Conservation (phyloP, 2,888 invertebrate species). For the Spicauda simplicius region DNA sequence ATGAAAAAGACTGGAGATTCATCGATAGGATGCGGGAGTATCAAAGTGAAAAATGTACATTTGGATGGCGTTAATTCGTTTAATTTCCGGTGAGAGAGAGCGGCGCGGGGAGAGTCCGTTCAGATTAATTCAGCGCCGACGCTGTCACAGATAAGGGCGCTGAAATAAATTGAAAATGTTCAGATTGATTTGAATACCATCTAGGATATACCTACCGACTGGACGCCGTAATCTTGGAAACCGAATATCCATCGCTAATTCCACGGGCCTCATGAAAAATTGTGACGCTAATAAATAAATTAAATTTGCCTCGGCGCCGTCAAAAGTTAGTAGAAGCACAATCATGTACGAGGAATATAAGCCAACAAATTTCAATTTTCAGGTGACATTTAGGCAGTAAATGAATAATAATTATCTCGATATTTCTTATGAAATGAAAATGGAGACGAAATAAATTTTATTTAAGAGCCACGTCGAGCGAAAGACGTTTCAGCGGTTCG, state of each 20-base stretch:
- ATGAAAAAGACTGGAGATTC: conserved; percentile 81
- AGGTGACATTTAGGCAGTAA: conserved; percentile 46
- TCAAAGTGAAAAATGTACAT: conserved; percentile 85
- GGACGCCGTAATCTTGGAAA: conserved; percentile 46
- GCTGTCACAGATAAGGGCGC: conserved; percentile 83
- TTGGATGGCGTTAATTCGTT: conserved; percentile 86
- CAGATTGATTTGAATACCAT: conserved; percentile 84
- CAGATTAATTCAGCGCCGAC: conserved; percentile 83
- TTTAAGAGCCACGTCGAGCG: conserved; percentile 29
- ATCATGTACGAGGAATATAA: conserved; percentile 46
- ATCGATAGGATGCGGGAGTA: conserved; percentile 79
- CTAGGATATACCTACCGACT: conserved; percentile 77
- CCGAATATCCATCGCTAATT: conserved; percentile 55
- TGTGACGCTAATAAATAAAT: conserved; percentile 66
- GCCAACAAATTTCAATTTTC: conserved; percentile 40
- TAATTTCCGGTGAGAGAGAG: conserved; percentile 83
- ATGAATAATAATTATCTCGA: conserved; percentile 40
- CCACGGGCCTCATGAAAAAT: conserved; percentile 57
- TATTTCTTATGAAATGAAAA: conserved; percentile 36
- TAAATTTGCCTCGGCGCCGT: conserved; percentile 53
- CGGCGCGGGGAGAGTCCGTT: conserved; percentile 66
- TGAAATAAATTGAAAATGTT: conserved; percentile 86
- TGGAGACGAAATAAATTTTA: conserved; percentile 25
- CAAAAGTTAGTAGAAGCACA: conserved; percentile 56
- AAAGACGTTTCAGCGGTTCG: conserved; percentile 50